Conservation (phyloP, 2,888 invertebrate species). For the Dysmachus trigonus region DNA sequence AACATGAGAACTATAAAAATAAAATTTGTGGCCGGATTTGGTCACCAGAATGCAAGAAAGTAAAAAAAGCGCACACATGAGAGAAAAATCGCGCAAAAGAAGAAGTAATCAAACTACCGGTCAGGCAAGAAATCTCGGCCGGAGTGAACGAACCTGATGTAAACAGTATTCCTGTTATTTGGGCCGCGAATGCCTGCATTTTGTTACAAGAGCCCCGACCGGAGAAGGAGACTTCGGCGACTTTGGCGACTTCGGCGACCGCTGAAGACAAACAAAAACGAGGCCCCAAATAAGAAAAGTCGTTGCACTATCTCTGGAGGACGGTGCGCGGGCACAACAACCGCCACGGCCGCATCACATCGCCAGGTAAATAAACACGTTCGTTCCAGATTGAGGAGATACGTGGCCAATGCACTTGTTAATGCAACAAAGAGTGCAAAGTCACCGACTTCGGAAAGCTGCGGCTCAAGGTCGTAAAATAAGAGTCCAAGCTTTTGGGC, state of each 20-base stretch:
- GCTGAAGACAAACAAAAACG: slow-evolving; percentile 17
- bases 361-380: slow-evolving; percentile 31
- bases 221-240: background rate
- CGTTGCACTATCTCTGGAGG: slow-evolving; percentile 1
- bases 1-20: slow-evolving; percentile 42
- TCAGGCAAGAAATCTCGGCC: slow-evolving; percentile 43
- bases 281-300: slow-evolving; percentile 10
- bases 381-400: slow-evolving; percentile 16
- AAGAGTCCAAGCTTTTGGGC: background rate
- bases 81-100: background rate
- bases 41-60: slow-evolving; percentile 44
- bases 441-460: slow-evolving; percentile 7
- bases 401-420: slow-evolving; percentile 31
- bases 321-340: background rate
- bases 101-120: slow-evolving; percentile 42
- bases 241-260: background rate
- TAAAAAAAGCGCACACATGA: slow-evolving; percentile 37
- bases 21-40: slow-evolving; percentile 48
- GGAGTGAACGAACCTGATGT: slow-evolving; percentile 46
- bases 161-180: slow-evolving; percentile 49
- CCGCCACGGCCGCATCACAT: background rate
- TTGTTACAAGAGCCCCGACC: slow-evolving; percentile 4
- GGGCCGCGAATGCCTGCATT: slow-evolving; percentile 12
- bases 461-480: slow-evolving; percentile 46
- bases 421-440: slow-evolving; percentile 10